Base-by-base conservation (phyloP, 1,140 invertebrate species). In the Mylabris phalerata region DNA sequence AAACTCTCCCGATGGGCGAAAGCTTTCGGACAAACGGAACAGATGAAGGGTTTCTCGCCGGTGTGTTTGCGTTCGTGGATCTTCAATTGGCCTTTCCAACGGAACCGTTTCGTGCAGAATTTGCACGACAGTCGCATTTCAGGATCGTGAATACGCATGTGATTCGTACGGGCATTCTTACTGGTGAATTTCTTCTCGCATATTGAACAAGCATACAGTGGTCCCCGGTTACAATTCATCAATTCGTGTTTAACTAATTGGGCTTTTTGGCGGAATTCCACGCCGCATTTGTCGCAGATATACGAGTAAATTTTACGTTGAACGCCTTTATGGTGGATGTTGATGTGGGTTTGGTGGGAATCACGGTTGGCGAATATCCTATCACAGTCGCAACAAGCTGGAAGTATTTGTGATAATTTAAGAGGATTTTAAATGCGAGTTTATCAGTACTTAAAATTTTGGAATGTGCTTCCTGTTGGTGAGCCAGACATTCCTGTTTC, bases 31-130 rank as follows among this genome's bases (percentile, higher is more conserved):
- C 79, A 81, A 56, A 56, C 60, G 24, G 61, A 48, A 49, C 62
- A 67, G 38, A 48, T 84, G 67, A 84, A 88, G 4, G 85, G 85
- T 63, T 86, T 84, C 62, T 84, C 81, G 44, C 80, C 80, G 9
- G 79, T 82, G 65, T 88, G 85, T 44, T 83, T 79, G 41, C 84
- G 77, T 62, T 83, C 77, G 66, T 88, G 85, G 66, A 92, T 91
- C 68, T 90, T 89, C 54, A 90, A 78, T 68, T 86, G 80, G 3
- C 74, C 74, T 59, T 76, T 75, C 57, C 74, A 74, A 47, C 71
- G 72, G 59, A 76, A 76, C 27, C 66, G 70, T 55, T 76, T 77
- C 11, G 69, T 72, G 59, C 75, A 76, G 52, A 75, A 72, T 50
- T 73, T 71, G 57, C 75, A 77, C 38, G 72, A 62, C 51, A 71